Conservation (phyloP, 2,113 vertebrate genomes). For the Osmerus mordax region DNA sequence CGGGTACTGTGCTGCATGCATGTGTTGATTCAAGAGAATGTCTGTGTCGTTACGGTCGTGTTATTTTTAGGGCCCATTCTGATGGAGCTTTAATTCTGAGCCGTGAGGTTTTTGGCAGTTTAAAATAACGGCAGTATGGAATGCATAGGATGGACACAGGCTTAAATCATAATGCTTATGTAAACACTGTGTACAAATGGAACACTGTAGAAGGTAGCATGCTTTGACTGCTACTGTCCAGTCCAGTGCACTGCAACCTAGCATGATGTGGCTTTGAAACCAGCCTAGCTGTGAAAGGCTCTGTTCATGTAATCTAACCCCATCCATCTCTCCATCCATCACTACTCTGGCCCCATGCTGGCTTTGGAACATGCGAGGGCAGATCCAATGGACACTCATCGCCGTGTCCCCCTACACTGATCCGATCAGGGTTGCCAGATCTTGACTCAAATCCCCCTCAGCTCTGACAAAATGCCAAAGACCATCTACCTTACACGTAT, state of each 20-base stretch:
- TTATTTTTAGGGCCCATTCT: slow-evolving; percentile 36
- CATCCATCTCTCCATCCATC: not conserved
- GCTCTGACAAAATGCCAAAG: slow-evolving; percentile 2
- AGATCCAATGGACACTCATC: not conserved
- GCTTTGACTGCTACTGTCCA: not conserved
- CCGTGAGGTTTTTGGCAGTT: slow-evolving; percentile 29
- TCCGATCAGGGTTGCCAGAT: not conserved
- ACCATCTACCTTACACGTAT: not conserved
- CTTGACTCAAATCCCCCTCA: not conserved
- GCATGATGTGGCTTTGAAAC: not conserved
- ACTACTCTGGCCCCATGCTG: not conserved
- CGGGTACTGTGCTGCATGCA: not conserved
- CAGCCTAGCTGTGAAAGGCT: not conserved
- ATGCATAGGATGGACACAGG: not conserved
- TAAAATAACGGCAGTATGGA: slow-evolving; percentile 15
- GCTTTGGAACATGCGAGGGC: not conserved
- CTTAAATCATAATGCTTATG: not conserved
- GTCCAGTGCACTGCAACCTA: not conserved
- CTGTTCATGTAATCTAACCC: too few species aligned
- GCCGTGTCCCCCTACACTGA: not conserved
- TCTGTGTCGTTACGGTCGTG: slow-evolving; percentile 27
- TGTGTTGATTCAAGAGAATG: slow-evolving; percentile 14
- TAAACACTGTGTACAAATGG: slow-evolving; percentile 5
- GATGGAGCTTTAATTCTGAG: slow-evolving; percentile 42
- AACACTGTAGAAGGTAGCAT: not conserved